phyloP scores from a whole-genome alignment of 2,113 vertebrate genomes.

The Hippocampus comes region DNA sequence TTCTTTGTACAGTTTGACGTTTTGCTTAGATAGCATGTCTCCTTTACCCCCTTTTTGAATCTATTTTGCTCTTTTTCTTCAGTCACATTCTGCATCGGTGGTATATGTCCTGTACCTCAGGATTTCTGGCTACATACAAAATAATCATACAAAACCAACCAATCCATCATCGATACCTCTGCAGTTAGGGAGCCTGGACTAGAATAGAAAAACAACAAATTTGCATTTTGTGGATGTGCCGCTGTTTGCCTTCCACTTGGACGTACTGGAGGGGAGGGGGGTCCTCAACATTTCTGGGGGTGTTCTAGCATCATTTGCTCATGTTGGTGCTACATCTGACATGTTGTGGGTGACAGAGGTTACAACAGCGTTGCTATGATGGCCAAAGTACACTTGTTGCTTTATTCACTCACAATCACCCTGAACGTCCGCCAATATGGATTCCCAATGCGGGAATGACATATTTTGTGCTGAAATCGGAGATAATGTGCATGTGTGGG shows the following conservation, averaged over 20 bases:
- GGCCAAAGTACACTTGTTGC: constrained; percentile 62
- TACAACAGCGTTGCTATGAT: constrained; percentile 40
- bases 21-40: constrained; percentile 78
- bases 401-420: constrained; percentile 48
- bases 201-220: constrained; percentile 26
- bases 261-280: constrained; percentile 71
- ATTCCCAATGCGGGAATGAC: constrained; percentile 41
- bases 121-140: constrained; percentile 87
- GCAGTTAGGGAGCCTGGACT: constrained; percentile 71
- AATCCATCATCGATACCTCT: constrained; percentile 81
- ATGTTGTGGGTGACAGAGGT: constrained; percentile 29
- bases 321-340: constrained; percentile 60
- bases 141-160: constrained; percentile 52
- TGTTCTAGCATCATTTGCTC: constrained; percentile 38
- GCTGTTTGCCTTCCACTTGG: constrained; percentile 68
- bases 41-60: constrained; percentile 57
- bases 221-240: constrained; percentile 18
- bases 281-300: constrained; percentile 11
- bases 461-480: constrained; percentile 27
- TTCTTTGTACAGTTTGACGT: constrained; percentile 80
- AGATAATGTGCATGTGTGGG: constrained; percentile 15
- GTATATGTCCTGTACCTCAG: constrained; percentile 89
- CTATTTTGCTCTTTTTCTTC: constrained; percentile 69
- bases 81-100: constrained; percentile 84
- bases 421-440: constrained; percentile 50